Evolutionary conservation across 2,888 invertebrate species (phyloP).

Genomic region (Trimorus sp.): DNA sequence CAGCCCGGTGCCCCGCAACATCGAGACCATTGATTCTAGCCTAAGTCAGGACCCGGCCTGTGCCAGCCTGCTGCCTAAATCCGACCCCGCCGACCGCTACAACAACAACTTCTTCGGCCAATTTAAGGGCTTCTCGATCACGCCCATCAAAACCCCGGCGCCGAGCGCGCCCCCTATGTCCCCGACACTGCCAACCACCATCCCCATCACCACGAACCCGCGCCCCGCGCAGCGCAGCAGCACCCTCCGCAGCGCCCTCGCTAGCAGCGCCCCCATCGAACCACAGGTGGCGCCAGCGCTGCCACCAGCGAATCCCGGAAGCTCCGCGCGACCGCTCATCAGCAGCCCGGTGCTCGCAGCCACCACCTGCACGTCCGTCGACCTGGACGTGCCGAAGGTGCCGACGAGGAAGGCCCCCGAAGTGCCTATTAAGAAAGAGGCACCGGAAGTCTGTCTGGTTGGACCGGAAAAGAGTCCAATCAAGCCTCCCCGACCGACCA

Average conservation of each 20-base stretch:
- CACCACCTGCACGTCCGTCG: constrained; percentile 91
- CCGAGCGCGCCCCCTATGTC: constrained; percentile 82
- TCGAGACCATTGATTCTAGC: constrained; percentile 79
- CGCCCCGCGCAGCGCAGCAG: constrained; percentile 71
- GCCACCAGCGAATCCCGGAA: constrained; percentile 86
- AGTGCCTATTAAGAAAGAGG: constrained; percentile 84
- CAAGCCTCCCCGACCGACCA: constrained; percentile 73
- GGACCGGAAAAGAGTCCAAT: constrained; percentile 41
- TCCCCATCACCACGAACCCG: constrained; percentile 77
- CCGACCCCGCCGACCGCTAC: constrained; percentile 80
- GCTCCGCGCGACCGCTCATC: constrained; percentile 88
- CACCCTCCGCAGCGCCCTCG: constrained; percentile 65
- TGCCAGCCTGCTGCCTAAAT: constrained; percentile 78
- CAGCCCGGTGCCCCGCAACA: constrained; percentile 74
- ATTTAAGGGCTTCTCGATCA: constrained; percentile 92
- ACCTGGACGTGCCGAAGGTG: constrained; percentile 85
- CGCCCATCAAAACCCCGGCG: constrained; percentile 83
- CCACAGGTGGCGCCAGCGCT: constrained; percentile 82
- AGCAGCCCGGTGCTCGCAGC: constrained; percentile 91
- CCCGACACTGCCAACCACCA: constrained; percentile 85
- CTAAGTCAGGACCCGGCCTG: constrained; percentile 79
- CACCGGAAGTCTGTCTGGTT: constrained; percentile 78
- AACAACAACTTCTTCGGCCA: constrained; percentile 89
- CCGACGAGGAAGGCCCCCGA: constrained; percentile 83
- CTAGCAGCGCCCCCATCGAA: constrained; percentile 48